Conservation (phyloP, 2,797 vertebrate genomes). For the Antrozous pallidus region DNA sequence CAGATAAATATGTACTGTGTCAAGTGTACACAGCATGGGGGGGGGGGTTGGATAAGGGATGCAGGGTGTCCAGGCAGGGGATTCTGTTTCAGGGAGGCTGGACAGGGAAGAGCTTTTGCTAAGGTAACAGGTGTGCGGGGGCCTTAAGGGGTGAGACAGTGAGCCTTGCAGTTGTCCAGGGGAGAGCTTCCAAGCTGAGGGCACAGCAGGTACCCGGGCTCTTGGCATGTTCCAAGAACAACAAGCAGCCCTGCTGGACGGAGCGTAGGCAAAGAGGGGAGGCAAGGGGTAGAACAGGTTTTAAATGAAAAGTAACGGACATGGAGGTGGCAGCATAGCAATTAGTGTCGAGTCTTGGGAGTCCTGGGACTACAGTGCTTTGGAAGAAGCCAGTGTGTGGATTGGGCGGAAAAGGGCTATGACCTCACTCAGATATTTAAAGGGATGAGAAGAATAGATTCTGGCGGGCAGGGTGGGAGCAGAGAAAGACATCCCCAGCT, state of each 20-base stretch:
- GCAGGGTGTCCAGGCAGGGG: not conserved
- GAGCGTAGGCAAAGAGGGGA: not conserved
- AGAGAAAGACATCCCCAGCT: not conserved
- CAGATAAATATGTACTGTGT: not conserved
- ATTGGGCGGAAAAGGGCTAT: not conserved
- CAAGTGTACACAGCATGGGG: too few species aligned
- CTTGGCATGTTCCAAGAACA: not conserved
- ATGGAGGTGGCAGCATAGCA: not conserved
- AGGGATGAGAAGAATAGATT: not conserved
- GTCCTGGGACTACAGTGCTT: not conserved
- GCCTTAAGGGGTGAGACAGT: not conserved
- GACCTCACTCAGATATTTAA: not conserved
- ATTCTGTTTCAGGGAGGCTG: not conserved
- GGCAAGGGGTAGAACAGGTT: not conserved
- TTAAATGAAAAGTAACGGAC: not conserved
- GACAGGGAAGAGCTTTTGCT: not conserved
- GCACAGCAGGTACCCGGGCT: not conserved
- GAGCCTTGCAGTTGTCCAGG: not conserved
- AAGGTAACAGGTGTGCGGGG: not conserved
- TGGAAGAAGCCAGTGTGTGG: not conserved
- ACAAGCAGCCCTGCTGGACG: not conserved
- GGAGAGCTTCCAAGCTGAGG: not conserved
- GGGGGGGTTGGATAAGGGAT: not conserved
- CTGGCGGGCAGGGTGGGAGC: not conserved
- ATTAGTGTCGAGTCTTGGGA: not conserved